Evolutionary conservation across 2,113 vertebrate species (phyloP), one percentile per base, ranked within the genome.

Genomic region (Panthera tigris): DNA sequence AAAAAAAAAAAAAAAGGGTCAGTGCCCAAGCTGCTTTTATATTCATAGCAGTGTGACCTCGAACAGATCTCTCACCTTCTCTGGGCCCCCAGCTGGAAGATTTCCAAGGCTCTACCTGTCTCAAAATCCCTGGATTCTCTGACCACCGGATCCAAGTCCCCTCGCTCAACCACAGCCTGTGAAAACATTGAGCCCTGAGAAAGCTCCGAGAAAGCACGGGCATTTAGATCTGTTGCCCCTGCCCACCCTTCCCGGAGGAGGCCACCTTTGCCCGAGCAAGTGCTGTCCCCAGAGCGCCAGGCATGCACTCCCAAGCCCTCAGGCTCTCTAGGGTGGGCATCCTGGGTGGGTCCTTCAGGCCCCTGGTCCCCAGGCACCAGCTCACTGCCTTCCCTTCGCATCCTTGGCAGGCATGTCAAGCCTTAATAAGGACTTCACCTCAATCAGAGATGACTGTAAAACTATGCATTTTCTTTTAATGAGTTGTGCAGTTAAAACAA

Each of bases 371-470:
- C 36, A 55, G 61, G 85, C 41, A 52, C 14, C 50, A 84, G 25
- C 80, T 97, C 80, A 85, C 92, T 48, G 36, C 79, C 92, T 96
- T 94, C 87, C 94, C 91, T 95, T 83, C 68, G 61, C 48, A 79
- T 93, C 82, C 91, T 98, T 95, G 79, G 96, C 79, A 97, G 98
- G 97, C 92, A 80, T 74, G 94, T 95, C 93, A 87, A 97, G 93
- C 97, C 97, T 97, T 98, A 98, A 97, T 97, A 95, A 98, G 84
- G 79, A 91, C 98, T 97, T 97, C 71, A 91, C 95, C 89, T 97
- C 95, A 68, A 85, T 95, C 92, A 83, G 94, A 79, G 74, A 97
- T 39, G 61, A 63, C 71, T 94, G 41, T 95, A 95, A 97, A 93
- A 97, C 87, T 92, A 89, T 13, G 92, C 50, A 69, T 97, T 97